A percentile compares a stretch with the other conserved stretches of the same genome.
These are phyloP conservation scores for Babylonia areolata DNA, from an alignment of 1,140 invertebrate genomes.

Conservation along the genomic window DNA sequence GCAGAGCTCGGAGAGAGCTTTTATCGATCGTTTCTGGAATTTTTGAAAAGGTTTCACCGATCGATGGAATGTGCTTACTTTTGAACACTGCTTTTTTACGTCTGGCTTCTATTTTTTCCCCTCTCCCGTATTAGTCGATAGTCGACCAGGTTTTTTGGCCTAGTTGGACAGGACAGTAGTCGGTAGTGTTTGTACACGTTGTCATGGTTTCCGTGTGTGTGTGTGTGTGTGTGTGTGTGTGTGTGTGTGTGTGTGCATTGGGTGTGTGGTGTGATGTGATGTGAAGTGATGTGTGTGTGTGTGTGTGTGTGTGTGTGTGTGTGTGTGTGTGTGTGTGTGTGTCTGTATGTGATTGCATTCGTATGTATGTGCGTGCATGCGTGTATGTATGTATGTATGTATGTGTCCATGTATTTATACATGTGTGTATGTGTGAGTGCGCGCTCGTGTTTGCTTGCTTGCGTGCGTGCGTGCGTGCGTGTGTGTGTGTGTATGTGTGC, in stretches of 20 bases:
- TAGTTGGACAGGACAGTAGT: too few species aligned
- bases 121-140: neutral
- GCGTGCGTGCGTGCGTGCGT: neutral
- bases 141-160: too few species aligned
- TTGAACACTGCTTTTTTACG: too few species aligned
- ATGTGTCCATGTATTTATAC: neutral
- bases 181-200: too few species aligned
- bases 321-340: neutral
- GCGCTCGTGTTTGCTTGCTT: neutral
- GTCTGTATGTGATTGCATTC: neutral
- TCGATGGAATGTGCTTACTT: too few species aligned
- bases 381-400: neutral
- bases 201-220: too few species aligned
- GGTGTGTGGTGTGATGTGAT: neutral
- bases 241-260: neutral
- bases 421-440: neutral
- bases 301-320: constrained; percentile 5
- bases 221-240: neutral
- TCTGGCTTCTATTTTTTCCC: too few species aligned
- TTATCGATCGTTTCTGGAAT: too few species aligned
- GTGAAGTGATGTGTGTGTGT: too few species aligned
- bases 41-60: too few species aligned
- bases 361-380: neutral
- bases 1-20: too few species aligned
- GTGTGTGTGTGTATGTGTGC: neutral